These are phyloP conservation scores for Cephus runcator DNA, from an alignment of 2,888 invertebrate species.

Conservation along the genomic window DNA sequence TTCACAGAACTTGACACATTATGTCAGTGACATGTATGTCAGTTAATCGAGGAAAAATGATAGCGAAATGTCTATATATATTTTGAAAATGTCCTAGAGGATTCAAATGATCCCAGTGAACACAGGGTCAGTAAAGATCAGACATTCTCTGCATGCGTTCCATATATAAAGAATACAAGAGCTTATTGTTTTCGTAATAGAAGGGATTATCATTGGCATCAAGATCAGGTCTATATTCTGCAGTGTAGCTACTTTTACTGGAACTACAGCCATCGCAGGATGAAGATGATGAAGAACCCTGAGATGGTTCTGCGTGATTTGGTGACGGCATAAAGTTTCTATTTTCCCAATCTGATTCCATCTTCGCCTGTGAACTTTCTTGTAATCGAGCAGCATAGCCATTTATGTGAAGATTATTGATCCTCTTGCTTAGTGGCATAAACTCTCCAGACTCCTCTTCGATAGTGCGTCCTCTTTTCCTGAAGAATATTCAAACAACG, in stretches of 20 bases:
- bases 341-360: slow-evolving; percentile 53
- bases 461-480: slow-evolving; percentile 79
- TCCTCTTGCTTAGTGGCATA: slow-evolving; percentile 88
- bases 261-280: slow-evolving; percentile 55
- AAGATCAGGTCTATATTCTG: slow-evolving; percentile 79
- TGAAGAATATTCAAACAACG: slow-evolving; percentile 60
- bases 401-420: slow-evolving; percentile 88
- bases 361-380: slow-evolving; percentile 43
- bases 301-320: slow-evolving; percentile 58
- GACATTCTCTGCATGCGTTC: slow-evolving; percentile 77
- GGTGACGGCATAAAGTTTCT: slow-evolving; percentile 55
- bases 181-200: slow-evolving; percentile 86
- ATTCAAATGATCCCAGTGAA: neutral
- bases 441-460: slow-evolving; percentile 82
- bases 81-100: neutral
- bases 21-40: neutral
- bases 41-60: neutral
- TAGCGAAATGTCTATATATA: neutral
- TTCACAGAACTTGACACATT: neutral
- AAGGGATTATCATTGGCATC: slow-evolving; percentile 82
- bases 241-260: slow-evolving; percentile 52
- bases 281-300: slow-evolving; percentile 46
- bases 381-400: slow-evolving; percentile 55
- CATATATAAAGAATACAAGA: slow-evolving; percentile 86
- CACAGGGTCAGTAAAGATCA: slow-evolving; percentile 37